A percentile compares a stretch with the other conserved stretches of the same genome.
These are phyloP conservation scores for Macroteleia sp. DNA, from an alignment of 2,888 invertebrate species.

Conservation along the genomic window DNA sequence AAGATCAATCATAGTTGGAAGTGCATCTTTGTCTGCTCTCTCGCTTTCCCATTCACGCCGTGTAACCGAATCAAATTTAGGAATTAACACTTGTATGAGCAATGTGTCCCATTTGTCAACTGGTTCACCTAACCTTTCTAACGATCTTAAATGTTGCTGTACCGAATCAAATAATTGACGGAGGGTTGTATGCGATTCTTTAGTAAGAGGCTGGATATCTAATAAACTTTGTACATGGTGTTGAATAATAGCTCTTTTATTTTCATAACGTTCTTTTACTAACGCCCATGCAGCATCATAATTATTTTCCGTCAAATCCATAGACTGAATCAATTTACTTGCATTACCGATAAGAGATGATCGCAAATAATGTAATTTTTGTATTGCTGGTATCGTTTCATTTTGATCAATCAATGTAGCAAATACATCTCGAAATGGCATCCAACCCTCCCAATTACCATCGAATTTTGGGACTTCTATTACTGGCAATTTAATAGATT, in stretches of 20 bases:
- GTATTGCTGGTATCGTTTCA: not conserved
- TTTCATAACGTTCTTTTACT: constrained; percentile 23
- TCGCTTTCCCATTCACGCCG: not conserved
- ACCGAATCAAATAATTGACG: not conserved
- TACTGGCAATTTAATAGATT: not conserved
- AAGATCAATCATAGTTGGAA: not conserved
- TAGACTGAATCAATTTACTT: constrained; percentile 4
- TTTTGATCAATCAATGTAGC: not conserved
- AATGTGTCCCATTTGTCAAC: constrained; percentile 17
- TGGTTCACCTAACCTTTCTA: constrained; percentile 17
- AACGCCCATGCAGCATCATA: constrained; percentile 12
- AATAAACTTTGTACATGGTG: constrained; percentile 23
- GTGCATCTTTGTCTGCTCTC: not conserved
- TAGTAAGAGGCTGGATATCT: constrained; percentile 13
- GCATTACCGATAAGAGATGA: constrained; percentile 19
- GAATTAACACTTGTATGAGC: constrained; percentile 2
- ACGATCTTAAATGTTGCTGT: constrained; percentile 15
- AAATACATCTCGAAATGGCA: not conserved
- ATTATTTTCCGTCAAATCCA: constrained; percentile 21
- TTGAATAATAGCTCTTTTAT: constrained; percentile 13
- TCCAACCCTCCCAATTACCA: not conserved
- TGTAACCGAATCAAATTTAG: not conserved
- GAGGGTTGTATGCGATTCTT: constrained; percentile 16
- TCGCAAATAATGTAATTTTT: constrained; percentile 16
- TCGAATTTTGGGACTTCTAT: not conserved